Base-by-base conservation (phyloP, 2,797 vertebrate genomes). In the Phoxinus dragarum region DNA sequence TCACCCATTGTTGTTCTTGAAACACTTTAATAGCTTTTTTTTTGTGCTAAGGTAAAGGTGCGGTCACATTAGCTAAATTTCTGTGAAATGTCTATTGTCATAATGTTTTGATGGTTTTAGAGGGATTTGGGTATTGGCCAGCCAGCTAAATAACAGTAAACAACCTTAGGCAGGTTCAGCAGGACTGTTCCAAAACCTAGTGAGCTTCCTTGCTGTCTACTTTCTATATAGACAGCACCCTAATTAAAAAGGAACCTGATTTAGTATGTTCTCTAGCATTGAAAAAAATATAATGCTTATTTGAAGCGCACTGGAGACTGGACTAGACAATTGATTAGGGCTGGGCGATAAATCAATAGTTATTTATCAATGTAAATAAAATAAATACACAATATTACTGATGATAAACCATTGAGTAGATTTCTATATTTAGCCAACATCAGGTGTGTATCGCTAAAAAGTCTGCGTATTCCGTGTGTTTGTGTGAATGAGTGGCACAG, bases 81-180 rank as follows among this genome's bases (percentile, higher is more conserved):
- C 44, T 47, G 44, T 47, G 44, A 47, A 14, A 49, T 49, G 47
- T 49, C 5, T 6, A 49, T 49, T 49, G 5, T 17, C 47, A 17
- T 49, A 49, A 49, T 49, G 47, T 44, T 80, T 80, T 47, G 27
- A 49, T 49, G 75, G 36, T 61, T 78, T 78, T 78, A 61, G 54
- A 78, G 75, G 75, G 54, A 12, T 78, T 78, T 61, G 54, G 38
- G 54, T 40, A 42, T 38, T 61, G 23, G 75, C 54, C 75, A 61
- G 27, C 38, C 38, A 61, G 36, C 56, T 61, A 78, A 77, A 61
- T 21, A 77, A 40, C 36, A 59, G 23, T n/a, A 59, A 77, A 77
- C 36, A 77, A 59, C 52, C 3, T 40, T 77, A 40, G 52, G 52
- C 74, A n/a, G 52, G 52, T 40, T 21, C 34, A 9, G 21, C 52